phyloP scores from a whole-genome alignment of 2,113 vertebrate species.

The Halichoerus grypus region DNA sequence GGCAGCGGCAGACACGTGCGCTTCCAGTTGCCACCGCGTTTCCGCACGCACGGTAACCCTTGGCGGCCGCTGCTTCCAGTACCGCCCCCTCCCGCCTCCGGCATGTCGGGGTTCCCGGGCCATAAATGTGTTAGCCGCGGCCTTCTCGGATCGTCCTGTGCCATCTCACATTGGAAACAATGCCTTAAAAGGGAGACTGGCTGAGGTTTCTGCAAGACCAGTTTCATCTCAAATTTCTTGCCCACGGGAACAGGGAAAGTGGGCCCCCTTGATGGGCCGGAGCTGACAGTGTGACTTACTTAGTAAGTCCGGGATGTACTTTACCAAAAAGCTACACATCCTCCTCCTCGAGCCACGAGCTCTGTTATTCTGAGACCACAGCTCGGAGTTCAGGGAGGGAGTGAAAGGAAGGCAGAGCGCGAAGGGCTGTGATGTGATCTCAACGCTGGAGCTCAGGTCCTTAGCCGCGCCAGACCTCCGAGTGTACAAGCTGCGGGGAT shows the following conservation, averaged over 20 bases:
- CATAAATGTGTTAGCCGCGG: rapidly evolving
- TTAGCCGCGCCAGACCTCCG: not conserved
- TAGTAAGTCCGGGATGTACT: not conserved
- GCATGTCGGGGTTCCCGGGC: not conserved
- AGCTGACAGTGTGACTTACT: not conserved
- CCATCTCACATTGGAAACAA: not conserved
- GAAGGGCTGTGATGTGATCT: not conserved
- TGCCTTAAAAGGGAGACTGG: slow-evolving; percentile 23
- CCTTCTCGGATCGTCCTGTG: not conserved
- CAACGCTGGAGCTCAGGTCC: not conserved
- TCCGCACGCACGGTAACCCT: not conserved
- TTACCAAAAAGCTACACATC: not conserved
- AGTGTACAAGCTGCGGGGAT: not conserved
- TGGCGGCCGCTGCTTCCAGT: not conserved
- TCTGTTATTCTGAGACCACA: rapidly evolving
- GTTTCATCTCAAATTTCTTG: not conserved
- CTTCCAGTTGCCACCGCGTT: not conserved
- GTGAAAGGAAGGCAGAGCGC: not conserved
- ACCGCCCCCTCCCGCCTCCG: rapidly evolving
- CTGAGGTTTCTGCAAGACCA: not conserved
- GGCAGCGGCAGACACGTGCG: not conserved
- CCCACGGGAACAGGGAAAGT: not conserved
- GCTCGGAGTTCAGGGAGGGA: not conserved
- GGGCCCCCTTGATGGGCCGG: not conserved
- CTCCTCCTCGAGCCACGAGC: not conserved